Conservation (phyloP, 2,888 invertebrate species). For the Macrophya alboannulata region DNA sequence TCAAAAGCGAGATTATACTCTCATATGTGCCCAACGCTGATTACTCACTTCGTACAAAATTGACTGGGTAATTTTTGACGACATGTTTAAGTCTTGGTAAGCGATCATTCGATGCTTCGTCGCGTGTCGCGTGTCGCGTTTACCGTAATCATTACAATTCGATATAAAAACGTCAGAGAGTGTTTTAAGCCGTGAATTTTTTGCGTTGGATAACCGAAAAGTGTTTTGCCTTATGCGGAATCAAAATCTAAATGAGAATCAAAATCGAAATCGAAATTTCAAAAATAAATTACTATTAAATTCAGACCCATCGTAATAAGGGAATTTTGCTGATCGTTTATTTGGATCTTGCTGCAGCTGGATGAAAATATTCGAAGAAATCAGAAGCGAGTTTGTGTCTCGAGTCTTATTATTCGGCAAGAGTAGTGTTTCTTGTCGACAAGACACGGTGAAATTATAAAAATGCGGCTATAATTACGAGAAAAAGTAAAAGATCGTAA, state of each 20-base stretch:
- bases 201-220: not conserved
- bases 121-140: slow-evolving; percentile 32
- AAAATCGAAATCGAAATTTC: not conserved
- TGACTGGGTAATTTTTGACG: not conserved
- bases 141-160: slow-evolving; percentile 1
- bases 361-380: slow-evolving; percentile 17
- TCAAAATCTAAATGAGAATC: too few relatives aligned
- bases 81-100: not conserved
- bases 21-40: slow-evolving; percentile 13
- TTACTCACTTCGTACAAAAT: not conserved
- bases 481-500: not conserved
- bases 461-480: slow-evolving; percentile 22
- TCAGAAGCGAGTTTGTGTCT: not conserved
- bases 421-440: not conserved
- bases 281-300: not conserved
- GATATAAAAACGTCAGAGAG: not conserved
- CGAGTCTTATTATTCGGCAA: not conserved
- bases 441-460: slow-evolving; percentile 12
- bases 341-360: not conserved
- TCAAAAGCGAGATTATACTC: not conserved
- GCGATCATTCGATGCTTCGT: not conserved
- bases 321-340: not conserved
- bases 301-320: not conserved
- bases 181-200: not conserved
- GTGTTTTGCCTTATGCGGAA: too few relatives aligned